Evolutionary conservation across 2,113 vertebrate genomes (phyloP).

Genomic region (Taxidea taxus): DNA sequence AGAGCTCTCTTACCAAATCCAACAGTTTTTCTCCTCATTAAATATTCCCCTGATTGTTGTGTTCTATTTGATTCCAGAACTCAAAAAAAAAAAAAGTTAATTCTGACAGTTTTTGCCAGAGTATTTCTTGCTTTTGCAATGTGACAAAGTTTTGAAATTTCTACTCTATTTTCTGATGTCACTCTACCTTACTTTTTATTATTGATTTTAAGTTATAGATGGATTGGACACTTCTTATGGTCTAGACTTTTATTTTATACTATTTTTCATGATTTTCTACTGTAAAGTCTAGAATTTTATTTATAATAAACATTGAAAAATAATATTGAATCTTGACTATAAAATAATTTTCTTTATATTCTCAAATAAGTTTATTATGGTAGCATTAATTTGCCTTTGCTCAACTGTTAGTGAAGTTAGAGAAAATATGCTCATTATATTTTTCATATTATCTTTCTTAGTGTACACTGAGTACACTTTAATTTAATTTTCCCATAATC

Average conservation of each 20-base stretch:
- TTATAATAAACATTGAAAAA: neutral
- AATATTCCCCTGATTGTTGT: neutral
- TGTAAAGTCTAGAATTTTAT: neutral
- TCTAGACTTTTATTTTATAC: neutral
- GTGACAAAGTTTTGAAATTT: neutral
- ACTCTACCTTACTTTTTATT: neutral
- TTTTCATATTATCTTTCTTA: neutral
- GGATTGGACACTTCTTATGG: neutral
- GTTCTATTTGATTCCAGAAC: neutral
- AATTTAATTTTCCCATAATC: conserved; percentile 35
- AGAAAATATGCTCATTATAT: conserved; percentile 1
- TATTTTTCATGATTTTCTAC: neutral
- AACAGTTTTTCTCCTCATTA: neutral
- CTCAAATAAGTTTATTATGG: neutral
- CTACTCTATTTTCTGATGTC: neutral
- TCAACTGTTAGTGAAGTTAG: neutral
- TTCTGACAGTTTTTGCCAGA: neutral
- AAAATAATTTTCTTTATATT: neutral
- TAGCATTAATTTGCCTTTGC: neutral
- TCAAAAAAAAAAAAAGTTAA: neutral
- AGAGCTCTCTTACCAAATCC: neutral
- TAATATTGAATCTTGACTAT: neutral
- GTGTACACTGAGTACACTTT: conserved; percentile 13
- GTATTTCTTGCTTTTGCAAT: neutral
- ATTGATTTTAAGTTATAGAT: neutral